Evolutionary conservation across 2,797 vertebrate genomes (phyloP).

Genomic region (Lerista edwardsae): DNA sequence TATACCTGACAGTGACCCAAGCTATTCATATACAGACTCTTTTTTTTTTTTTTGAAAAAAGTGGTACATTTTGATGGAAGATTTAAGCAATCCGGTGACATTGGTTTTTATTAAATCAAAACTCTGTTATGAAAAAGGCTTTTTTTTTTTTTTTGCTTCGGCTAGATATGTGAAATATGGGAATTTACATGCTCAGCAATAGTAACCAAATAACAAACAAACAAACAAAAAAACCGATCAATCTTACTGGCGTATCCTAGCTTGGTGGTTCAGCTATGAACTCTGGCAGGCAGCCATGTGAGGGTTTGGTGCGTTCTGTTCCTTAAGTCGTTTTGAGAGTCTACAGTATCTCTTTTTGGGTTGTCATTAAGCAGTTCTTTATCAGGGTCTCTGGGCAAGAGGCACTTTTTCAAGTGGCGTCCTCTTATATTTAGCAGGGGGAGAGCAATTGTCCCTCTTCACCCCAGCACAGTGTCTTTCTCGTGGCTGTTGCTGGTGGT

Average conservation of each 20-base stretch:
- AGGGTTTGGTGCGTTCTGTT: slow-evolving; percentile 1
- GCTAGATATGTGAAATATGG: neutral
- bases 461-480: too few relatives aligned
- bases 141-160: slow-evolving; percentile 27
- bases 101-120: slow-evolving; percentile 31
- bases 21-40: neutral
- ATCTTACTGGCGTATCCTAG: slow-evolving; percentile 38
- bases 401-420: too few relatives aligned
- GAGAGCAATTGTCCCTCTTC: too few relatives aligned
- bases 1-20: neutral
- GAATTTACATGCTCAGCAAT: neutral
- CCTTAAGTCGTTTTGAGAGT: neutral
- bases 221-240: neutral
- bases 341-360: slow-evolving; percentile 39
- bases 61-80: neutral
- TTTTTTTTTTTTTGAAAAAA: neutral
- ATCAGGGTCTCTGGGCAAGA: slow-evolving; percentile 17
- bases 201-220: slow-evolving; percentile 3
- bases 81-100: slow-evolving; percentile 7
- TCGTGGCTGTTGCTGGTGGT: too few relatives aligned
- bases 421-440: too few relatives aligned
- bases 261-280: slow-evolving; percentile 42
- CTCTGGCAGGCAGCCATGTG: neutral
- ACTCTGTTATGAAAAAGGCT: neutral
- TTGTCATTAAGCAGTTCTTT: slow-evolving; percentile 34